phyloP scores from a whole-genome alignment of 2,797 vertebrate species.

The Pelobates cultripes region DNA sequence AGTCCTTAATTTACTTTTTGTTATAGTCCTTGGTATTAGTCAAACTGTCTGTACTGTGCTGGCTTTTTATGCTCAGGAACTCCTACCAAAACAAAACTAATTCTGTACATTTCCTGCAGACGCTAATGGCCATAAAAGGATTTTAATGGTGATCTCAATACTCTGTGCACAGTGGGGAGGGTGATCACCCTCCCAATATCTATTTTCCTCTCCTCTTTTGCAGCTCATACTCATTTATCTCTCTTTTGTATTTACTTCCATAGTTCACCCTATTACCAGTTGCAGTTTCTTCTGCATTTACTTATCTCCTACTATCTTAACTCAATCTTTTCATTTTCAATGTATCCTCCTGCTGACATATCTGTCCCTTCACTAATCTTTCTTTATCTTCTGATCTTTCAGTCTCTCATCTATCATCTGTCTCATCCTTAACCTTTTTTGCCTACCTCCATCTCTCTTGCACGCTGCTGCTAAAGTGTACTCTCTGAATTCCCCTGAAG shows the following conservation, averaged over 20 bases:
- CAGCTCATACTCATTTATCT: too few species aligned
- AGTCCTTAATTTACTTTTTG: slow-evolving; percentile 5
- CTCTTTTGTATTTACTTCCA: too few species aligned
- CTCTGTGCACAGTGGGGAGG: slow-evolving; percentile 10
- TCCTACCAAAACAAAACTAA: slow-evolving; percentile 34
- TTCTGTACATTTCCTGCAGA: slow-evolving; percentile 40
- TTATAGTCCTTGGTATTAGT: slow-evolving; percentile 21
- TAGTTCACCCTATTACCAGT: too few species aligned
- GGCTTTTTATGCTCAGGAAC: slow-evolving; percentile 19
- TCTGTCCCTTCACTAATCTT: too few species aligned
- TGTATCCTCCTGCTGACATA: slow-evolving; percentile 7
- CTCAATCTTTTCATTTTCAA: background rate
- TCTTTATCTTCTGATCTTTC: too few species aligned
- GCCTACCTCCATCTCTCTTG: slow-evolving; percentile 2
- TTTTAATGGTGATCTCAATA: slow-evolving; percentile 48
- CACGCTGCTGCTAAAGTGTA: slow-evolving; percentile 10
- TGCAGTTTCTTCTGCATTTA: too few species aligned
- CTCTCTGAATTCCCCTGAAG: slow-evolving; percentile 44
- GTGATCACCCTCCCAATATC: too few species aligned
- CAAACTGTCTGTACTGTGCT: slow-evolving; percentile 31
- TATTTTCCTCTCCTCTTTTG: too few species aligned
- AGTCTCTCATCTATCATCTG: background rate
- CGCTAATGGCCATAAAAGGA: slow-evolving; percentile 31
- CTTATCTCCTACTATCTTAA: too few species aligned
- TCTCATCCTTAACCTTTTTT: slow-evolving; percentile 10